Base-by-base conservation (phyloP, 2,888 invertebrate species). In the Cremastinae sp. region DNA sequence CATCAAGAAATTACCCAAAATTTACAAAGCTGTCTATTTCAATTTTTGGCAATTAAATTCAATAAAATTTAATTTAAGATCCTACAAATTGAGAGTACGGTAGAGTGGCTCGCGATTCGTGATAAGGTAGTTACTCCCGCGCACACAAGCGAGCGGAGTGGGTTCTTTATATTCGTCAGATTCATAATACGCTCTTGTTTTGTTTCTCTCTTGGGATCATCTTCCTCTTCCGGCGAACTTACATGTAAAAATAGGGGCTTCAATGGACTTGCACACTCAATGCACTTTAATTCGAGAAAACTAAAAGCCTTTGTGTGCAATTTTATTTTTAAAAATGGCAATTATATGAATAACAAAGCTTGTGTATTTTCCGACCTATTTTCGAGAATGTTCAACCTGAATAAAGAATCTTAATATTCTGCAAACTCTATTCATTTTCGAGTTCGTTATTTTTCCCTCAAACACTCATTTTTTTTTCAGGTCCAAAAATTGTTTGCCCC, bases 211-310 rank as follows among this genome's bases (percentile, higher is more conserved):
- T 39, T 5, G 5, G n/a, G 5, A 56, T 51, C 62, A 47, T 18
- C 51, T 58, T 68, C 68, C 55, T 58, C 69, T 74, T 69, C 64
- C 74, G 69, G 51, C 43, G 22, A 58, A 9, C 22, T 58, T 65
- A 51, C 35, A 35, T 59, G 35, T 53, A 58, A 70, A 65, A 75
- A 75, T 70, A 75, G 59, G 53, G 45, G 22, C 47, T 22, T 65
- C 64, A 64, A 74, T 53, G 51, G 59, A 55, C 58, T 64, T 64
- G 51, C 62, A 45, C 39, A 43, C 53, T 47, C 45, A 70, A 75
- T 70, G 20, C 47, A 56, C 59, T 65, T 41, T 12, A 65, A 65
- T 65, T 53, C 51, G 58, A 18, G 37, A 22, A 39, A 28, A 35
- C 51, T 22, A 41, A 51, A 51, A 12, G 39, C 43, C 43, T 12